Evolutionary conservation across 2,888 invertebrate genomes (phyloP), one percentile per base, ranked within the genome.

Genomic region (Cataglyphis altisquamis): DNA sequence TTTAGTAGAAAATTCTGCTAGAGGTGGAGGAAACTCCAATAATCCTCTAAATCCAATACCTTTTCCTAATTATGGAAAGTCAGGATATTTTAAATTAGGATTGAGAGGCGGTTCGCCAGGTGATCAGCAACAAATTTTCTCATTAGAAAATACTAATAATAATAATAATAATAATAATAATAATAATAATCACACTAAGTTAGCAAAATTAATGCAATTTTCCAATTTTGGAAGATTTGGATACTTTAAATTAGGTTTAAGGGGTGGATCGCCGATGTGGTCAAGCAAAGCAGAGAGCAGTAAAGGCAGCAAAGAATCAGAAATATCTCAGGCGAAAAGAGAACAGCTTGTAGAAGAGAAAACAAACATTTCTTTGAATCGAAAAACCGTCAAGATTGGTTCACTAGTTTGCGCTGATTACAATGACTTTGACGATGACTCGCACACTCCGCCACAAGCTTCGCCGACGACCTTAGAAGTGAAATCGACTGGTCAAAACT

Each of bases 241-340:
- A 0, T 97, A 96, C 93, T 95, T 96, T 89, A 96, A 96, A 91
- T 95, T 96, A 3, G 97, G 96, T 18, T 91, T 97, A 3, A 94
- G 96, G 85, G 97, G 97, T 32, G 97, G 97, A 6, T 96, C 97
- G 0, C 97, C 97, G 0, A 96, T 97, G 95, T 97, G 97, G 97
- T 95, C 95, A 2, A 95, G 94, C 0, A 95, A 96, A 94, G 45
- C 72, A 0, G 94, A 94, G 48, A 95, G 93, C 9, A 94, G 94
- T 81, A 95, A 95, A 78, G 12, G 68, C 29, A 93, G 94, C 0
- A 94, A 95, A 82, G 93, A 93, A 0, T 91, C 92, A 0, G 92
- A 95, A 93, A 89, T 95, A 89, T 89, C 95, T 93, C 70, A 95
- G 78, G 95, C 95, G 18, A 85, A 93, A 91, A 88, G 94, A 92